Percentiles rank a stretch among this genome's conserved stretches.
Evolutionary conservation across 2,113 vertebrate species (phyloP).

Genomic region (Archilochus colubris): DNA sequence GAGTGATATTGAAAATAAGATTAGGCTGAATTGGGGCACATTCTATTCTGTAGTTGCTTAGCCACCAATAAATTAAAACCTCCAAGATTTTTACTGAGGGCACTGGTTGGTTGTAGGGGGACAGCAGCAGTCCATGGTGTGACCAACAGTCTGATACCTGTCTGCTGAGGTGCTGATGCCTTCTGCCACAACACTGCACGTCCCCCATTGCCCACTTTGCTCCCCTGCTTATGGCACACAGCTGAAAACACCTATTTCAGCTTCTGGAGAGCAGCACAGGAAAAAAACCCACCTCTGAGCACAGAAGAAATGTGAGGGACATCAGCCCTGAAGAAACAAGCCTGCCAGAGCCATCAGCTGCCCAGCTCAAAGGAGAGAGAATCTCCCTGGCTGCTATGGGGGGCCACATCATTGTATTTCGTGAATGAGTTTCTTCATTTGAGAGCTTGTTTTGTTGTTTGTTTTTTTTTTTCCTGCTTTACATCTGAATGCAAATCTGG

Average conservation of each 20-base stretch:
- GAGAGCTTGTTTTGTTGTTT: neutral
- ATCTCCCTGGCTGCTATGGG: neutral
- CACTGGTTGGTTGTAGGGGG: neutral
- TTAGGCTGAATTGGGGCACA: neutral
- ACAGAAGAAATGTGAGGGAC: neutral
- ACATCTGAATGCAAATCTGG: neutral
- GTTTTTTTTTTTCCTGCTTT: neutral
- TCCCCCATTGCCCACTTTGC: neutral
- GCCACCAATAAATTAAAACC: neutral
- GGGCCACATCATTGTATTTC: neutral
- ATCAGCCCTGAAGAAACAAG: neutral
- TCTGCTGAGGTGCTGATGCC: neutral
- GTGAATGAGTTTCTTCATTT: neutral
- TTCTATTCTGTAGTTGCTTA: neutral
- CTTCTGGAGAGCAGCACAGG: neutral
- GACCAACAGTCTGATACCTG: rapidly evolving
- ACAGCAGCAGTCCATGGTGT: rapidly evolving
- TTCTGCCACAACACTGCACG: rapidly evolving
- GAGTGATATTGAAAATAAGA: neutral
- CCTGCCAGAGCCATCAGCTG: rapidly evolving
- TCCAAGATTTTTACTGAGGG: neutral
- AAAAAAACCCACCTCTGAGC: neutral
- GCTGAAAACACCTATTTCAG: neutral
- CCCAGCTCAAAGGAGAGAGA: neutral
- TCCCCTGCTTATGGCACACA: neutral